phyloP scores from a whole-genome alignment of 2,113 vertebrate species.

The Lophius piscatorius region DNA sequence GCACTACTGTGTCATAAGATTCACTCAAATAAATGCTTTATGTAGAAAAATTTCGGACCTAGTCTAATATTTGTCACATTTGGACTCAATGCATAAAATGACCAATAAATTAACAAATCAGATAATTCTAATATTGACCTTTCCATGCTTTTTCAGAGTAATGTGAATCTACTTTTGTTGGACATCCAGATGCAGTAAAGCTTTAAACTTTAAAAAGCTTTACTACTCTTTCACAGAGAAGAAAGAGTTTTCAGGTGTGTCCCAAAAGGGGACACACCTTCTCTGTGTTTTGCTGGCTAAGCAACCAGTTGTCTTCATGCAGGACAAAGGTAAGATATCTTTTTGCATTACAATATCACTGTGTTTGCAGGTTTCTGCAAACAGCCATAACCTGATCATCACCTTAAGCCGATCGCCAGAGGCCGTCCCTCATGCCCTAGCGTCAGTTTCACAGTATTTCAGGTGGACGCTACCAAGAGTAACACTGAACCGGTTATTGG shows the following conservation, averaged over 20 bases:
- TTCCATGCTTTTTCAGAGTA: background rate
- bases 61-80: background rate
- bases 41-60: background rate
- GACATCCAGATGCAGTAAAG: background rate
- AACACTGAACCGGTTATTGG: too few species aligned
- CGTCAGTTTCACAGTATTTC: too few species aligned
- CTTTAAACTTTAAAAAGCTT: too few species aligned
- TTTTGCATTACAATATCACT: background rate
- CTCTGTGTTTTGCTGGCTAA: background rate
- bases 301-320: background rate
- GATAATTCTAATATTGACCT: background rate
- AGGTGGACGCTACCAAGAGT: too few species aligned
- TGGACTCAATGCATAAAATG: background rate
- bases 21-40: background rate
- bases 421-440: background rate
- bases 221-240: too few species aligned
- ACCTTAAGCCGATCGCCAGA: background rate
- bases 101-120: background rate
- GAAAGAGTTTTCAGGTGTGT: too few species aligned
- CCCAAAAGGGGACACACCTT: background rate
- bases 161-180: background rate
- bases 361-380: constrained; percentile 15
- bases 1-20: too few species aligned
- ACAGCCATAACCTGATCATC: background rate
- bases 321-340: constrained; percentile 26